Percentiles rank a stretch among this genome's conserved stretches.
These are phyloP conservation scores for Trichonephila clavipes DNA, from an alignment of 1,140 invertebrate species.

Conservation along the genomic window DNA sequence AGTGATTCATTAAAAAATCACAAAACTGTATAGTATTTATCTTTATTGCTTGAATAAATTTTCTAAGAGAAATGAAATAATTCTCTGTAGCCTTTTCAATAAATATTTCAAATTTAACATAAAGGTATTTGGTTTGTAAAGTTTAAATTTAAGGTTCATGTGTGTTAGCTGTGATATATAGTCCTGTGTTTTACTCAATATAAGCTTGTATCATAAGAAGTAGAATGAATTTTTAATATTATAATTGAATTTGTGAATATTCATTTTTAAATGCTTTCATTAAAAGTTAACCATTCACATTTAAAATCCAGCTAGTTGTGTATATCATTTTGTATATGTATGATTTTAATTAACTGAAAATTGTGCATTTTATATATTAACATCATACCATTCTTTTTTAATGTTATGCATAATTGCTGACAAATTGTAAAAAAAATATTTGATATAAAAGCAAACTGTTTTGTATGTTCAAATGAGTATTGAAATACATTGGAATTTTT, in stretches of 20 bases:
- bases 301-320: not conserved
- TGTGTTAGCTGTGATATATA: slow-evolving; percentile 24
- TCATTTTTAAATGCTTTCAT: no score
- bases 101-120: not conserved
- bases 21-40: slow-evolving; percentile 65
- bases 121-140: no score
- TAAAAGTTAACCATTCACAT: not conserved
- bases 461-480: no score
- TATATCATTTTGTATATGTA: not conserved
- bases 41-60: slow-evolving; percentile 67
- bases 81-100: not conserved
- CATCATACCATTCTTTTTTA: no score
- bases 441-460: no score
- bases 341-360: no score
- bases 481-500: no score
- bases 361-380: no score
- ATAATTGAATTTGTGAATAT: not conserved
- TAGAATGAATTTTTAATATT: not conserved
- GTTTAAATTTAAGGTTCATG: not conserved
- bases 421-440: no score
- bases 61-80: not conserved
- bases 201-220: not conserved
- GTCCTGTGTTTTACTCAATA: no score
- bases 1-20: slow-evolving; percentile 39
- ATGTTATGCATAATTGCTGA: no score